Conservation (phyloP, 2,888 invertebrate species). For the Caenorhabditis sp. region DNA sequence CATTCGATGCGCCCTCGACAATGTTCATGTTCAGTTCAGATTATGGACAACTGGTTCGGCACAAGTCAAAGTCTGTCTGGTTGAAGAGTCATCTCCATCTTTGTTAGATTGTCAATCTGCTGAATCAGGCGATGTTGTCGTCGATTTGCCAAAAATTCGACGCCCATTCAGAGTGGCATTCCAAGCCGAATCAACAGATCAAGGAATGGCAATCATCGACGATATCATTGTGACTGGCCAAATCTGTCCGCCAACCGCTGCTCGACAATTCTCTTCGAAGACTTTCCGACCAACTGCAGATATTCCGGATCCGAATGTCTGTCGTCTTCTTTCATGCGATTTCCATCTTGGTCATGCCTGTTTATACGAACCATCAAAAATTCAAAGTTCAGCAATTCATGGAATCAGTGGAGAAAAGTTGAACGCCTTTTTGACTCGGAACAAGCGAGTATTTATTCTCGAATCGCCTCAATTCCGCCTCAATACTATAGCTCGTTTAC, state of each 20-base stretch:
- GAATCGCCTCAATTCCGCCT: constrained; percentile 66
- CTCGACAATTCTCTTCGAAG: constrained; percentile 54
- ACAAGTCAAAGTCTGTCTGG: constrained; percentile 54
- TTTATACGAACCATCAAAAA: constrained; percentile 60
- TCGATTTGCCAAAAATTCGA: constrained; percentile 55
- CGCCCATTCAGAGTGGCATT: constrained; percentile 58
- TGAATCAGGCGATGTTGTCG: constrained; percentile 47
- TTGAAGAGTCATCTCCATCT: constrained; percentile 54
- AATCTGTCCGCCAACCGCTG: constrained; percentile 48
- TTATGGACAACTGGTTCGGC: constrained; percentile 58
- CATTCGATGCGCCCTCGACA: constrained; percentile 48
- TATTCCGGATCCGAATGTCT: constrained; percentile 65
- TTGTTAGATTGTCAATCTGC: constrained; percentile 59
- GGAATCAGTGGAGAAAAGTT: constrained; percentile 34
- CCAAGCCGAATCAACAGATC: constrained; percentile 51
- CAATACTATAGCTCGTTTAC: constrained; percentile 65
- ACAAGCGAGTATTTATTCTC: constrained; percentile 60
- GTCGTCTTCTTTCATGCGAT: constrained; percentile 64
- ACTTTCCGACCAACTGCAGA: constrained; percentile 47
- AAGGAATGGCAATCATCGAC: constrained; percentile 59
- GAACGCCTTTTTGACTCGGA: constrained; percentile 36
- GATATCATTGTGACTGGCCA: constrained; percentile 47
- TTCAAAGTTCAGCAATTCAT: constrained; percentile 48
- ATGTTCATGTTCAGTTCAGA: constrained; percentile 52
- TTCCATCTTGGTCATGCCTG: constrained; percentile 64